Percentiles rank a stretch among this genome's conserved stretches.
Conservation (phyloP, 2,797 vertebrate species). For the Pangasius sanitwongsei region DNA sequence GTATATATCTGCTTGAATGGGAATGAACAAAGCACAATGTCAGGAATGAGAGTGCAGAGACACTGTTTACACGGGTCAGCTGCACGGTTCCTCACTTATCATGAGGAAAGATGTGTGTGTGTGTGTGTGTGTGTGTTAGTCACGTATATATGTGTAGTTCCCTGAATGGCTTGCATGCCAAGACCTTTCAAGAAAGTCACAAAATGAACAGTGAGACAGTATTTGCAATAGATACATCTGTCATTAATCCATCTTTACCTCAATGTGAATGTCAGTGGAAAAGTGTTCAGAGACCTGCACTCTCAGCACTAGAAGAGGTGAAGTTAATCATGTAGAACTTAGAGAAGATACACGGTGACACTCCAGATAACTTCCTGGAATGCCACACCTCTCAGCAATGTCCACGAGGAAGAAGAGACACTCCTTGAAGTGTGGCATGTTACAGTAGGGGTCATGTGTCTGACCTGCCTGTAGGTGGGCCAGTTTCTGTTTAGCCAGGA, state of each 20-base stretch:
- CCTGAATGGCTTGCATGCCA: background rate
- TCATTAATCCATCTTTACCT: background rate
- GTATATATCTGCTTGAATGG: conserved; percentile 25
- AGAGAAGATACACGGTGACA: background rate
- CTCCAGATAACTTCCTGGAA: background rate
- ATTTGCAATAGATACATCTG: background rate
- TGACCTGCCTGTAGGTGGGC: background rate
- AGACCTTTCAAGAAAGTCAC: background rate
- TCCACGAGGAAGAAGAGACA: background rate
- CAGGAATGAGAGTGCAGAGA: conserved; percentile 26
- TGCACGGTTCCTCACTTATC: background rate
- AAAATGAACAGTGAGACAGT: background rate
- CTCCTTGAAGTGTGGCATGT: background rate
- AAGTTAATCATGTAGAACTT: background rate
- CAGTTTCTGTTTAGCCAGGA: background rate
- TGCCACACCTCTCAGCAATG: background rate
- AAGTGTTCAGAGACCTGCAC: background rate
- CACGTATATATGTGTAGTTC: background rate
- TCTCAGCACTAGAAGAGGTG: background rate
- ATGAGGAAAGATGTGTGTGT: conserved; percentile 13
- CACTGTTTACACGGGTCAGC: conserved; percentile 21
- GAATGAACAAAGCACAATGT: background rate
- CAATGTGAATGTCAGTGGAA: background rate
- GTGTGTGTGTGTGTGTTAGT: background rate
- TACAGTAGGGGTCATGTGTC: background rate